These are phyloP conservation scores for Diplosoma virens DNA, from an alignment of 23 tunicate genomes.

Conservation along the genomic window DNA sequence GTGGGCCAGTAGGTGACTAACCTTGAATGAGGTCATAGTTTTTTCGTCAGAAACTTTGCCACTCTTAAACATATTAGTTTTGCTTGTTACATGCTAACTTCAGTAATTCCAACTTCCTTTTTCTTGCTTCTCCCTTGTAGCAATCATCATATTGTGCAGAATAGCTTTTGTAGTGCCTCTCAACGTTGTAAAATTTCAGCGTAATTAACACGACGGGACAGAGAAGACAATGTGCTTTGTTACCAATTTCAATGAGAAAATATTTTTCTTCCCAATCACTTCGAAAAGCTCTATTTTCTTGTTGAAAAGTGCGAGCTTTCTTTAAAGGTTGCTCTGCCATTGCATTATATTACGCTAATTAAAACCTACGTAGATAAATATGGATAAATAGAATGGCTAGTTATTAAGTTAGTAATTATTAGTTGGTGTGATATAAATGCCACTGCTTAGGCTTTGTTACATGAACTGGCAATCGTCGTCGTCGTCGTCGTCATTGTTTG, in stretches of 20 bases:
- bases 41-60: constrained; percentile 25
- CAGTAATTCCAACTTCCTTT: constrained; percentile 19
- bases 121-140: constrained; percentile 41
- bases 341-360: too few species aligned
- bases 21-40: constrained; percentile 26
- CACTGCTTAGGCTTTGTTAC: too few species aligned
- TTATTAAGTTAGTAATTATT: too few species aligned
- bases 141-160: constrained; percentile 40
- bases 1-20: constrained; percentile 35
- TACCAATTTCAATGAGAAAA: constrained; percentile 17
- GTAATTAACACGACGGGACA: constrained; percentile 20
- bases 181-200: constrained; percentile 12
- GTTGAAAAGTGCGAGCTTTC: constrained; percentile 34
- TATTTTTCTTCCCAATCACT: constrained; percentile 34
- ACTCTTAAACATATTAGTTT: constrained; percentile 16
- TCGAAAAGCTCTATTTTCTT: constrained; percentile 13
- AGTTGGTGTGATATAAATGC: too few species aligned
- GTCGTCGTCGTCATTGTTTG: too few species aligned
- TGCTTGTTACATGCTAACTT: constrained; percentile 33
- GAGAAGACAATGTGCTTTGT: constrained; percentile 26
- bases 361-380: too few species aligned
- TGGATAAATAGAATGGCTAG: too few species aligned
- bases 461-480: too few species aligned
- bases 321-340: constrained; percentile 19
- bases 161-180: constrained; percentile 45